Evolutionary conservation across 2,888 invertebrate species (phyloP), one percentile per base, ranked within the genome.

Genomic region (Lamellibrachia columna): DNA sequence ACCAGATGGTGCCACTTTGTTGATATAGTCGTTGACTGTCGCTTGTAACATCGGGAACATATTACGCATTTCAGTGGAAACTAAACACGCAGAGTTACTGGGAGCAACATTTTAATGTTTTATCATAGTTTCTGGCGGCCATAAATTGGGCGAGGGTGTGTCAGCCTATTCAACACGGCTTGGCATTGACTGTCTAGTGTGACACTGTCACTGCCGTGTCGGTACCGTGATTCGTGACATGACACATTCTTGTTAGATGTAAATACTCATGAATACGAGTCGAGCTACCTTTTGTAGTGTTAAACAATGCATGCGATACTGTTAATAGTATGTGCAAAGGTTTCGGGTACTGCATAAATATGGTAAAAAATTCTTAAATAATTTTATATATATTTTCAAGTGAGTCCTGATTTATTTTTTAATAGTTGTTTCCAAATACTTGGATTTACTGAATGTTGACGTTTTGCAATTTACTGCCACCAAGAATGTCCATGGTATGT

Each of bases 1-100:
- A 75, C n/a, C 75, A 75, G 75, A 75, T 75, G 75, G 75, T 75
- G 75, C 15, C 75, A 75, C 15, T 75, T 75, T 75, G 75, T 75
- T 75, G 75, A 75, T 22, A 75, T 22, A 22, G 75, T 75, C 75
- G 75, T 75, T 15, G 75, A 75, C 75, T 75, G 75, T 75, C 75
- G 75, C 75, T 11, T 75, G 75, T 75, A n/a, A 75, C 75, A 75
- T 75, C 75, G 75, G 6, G 75, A 75, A 75, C n/a, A 75, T 75
- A 75, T 75, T 75, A 75, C 75, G 75, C 6, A 2, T 75, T 75
- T 75, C 75, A 75, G 75, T 75, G 75, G 22, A 75, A 4, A 75
- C 75, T 15, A 22, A 22, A 75, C 75, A 15, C 75, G 6, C 75
- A 75, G 75, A 75, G 22, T 75, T 75, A 75, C 75, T 4, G 75